Percentiles rank a stretch among this genome's conserved stretches.
phyloP scores from a whole-genome alignment of 2,888 invertebrate genomes.

The Autographa gamma region DNA sequence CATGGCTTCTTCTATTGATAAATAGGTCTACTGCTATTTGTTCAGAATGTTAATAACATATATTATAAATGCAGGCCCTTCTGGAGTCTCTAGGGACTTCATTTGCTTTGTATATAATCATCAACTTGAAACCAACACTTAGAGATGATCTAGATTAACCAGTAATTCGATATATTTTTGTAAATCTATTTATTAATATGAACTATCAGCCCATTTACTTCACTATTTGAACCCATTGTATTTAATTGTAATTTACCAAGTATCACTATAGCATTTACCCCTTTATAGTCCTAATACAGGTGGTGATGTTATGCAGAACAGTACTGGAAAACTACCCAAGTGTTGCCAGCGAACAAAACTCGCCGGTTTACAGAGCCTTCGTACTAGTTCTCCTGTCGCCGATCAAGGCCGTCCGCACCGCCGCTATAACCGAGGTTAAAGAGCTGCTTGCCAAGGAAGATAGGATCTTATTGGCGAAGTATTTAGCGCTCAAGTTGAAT shows the following conservation, averaged over 20 bases:
- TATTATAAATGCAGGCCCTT: too few relatives aligned
- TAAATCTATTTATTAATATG: neutral
- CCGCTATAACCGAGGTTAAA: slow-evolving; percentile 90
- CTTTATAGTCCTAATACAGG: slow-evolving; percentile 89
- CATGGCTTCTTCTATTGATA: too few relatives aligned
- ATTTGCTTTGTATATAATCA: too few relatives aligned
- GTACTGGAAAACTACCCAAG: slow-evolving; percentile 92
- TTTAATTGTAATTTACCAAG: slow-evolving; percentile 50
- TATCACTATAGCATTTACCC: slow-evolving; percentile 81
- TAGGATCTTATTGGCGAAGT: slow-evolving; percentile 90
- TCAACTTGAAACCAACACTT: too few relatives aligned
- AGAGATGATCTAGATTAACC: neutral
- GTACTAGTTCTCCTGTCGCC: slow-evolving; percentile 91
- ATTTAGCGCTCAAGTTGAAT: slow-evolving; percentile 91
- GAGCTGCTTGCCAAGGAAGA: slow-evolving; percentile 89
- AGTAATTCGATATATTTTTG: neutral
- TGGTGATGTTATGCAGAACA: slow-evolving; percentile 92
- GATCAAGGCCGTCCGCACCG: slow-evolving; percentile 89
- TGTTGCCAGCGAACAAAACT: slow-evolving; percentile 90
- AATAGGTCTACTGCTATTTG: too few relatives aligned
- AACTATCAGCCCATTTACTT: neutral
- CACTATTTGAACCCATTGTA: slow-evolving; percentile 6
- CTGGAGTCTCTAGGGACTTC: too few relatives aligned
- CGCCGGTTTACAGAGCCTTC: slow-evolving; percentile 92
- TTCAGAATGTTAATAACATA: too few relatives aligned